Evolutionary conservation across 1,140 invertebrate genomes (phyloP), one percentile per base, ranked within the genome.

Genomic region (Tetramorium parvispinum): DNA sequence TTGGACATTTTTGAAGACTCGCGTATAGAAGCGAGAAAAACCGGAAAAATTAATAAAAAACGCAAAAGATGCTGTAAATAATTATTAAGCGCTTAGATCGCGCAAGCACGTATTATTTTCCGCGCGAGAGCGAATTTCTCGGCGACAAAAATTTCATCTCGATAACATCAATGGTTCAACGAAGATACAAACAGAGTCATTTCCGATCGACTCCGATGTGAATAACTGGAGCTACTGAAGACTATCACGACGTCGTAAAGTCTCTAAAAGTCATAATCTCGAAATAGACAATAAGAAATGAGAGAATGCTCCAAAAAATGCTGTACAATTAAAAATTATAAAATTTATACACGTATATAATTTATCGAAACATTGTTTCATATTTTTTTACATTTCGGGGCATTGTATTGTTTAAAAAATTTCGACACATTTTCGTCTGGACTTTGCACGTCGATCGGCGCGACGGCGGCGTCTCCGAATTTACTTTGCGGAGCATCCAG

Each of bases 391-490:
- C 32, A 32, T 4, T 32, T 32, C 32, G 32, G 32, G 32, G 4
- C 32, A 32, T 32, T 2, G 27, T 32, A 32, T 32, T 32, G 3
- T 32, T 32, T 32, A 0, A 32, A 32, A 32, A 32, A 3, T 32
- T 4, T 32, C 1, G 27, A 32, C 27, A 32, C 27, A 27, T 32
- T 32, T 32, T 32, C 4, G 0, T 0, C 3, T 4, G 32, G 32
- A 32, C 32, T 4, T 32, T 4, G 32, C 32, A 32, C 32, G 32
- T 32, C 32, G 32, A 27, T 27, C 27, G 27, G 27, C n/a, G n/a
- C n/a, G n/a, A n/a, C n/a, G n/a, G 32, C 32, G 32, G 65, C 40
- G 32, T 37, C 55, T 75, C 79, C 79, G 79, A 83, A 83, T 83
- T 83, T 59, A 24, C 21, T 59, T 83, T 24, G 24, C 68, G 49